Evolutionary conservation across 2,888 invertebrate species (phyloP), one percentile per base, ranked within the genome.

Genomic region (Pseudeuparius sepicola): DNA sequence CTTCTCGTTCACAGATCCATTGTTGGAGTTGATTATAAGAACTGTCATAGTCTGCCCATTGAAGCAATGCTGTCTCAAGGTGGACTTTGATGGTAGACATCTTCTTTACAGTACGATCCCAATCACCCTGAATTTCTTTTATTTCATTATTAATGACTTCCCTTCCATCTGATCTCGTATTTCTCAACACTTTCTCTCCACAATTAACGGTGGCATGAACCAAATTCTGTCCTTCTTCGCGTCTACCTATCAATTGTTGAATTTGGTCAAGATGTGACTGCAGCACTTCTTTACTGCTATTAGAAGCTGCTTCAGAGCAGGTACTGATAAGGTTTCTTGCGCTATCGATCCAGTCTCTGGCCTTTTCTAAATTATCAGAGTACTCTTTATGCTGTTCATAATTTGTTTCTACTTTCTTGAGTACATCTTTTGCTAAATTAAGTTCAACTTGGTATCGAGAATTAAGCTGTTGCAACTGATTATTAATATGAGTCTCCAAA

Each of bases 1-100:
- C 86, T 67, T 93, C 92, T 49, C 90, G 75, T 53, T 94, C 93
- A 17, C 80, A 80, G 40, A 96, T 86, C 92, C 94, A 93, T 70
- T 90, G 86, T 53, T 90, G 85, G 14, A 94, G 65, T 57, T 92
- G 90, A 11, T 83, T 78, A 58, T 88, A 92, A 37, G 89, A 90
- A 34, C 90, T 90, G 56, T 87, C 90, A 59, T 92, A 94, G 56
- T 93, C 90, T 4, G 90, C 89, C 93, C 93, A 94, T 72, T 94
- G 92, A 24, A 93, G 67, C 9, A 92, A 66, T 48, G 83, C 82
- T 1, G 89, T 89, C 61, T 94, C 93, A 20, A 94, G 63, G 51
- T 87, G 82, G 9, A 89, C 89, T 62, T 92, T 92, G 1, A 87
- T 84, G 1, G 85, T 88, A 1, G 87, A 84, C 71, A 92, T 83